Conservation (phyloP, 2,888 invertebrate genomes). For the Hyles lineata region DNA sequence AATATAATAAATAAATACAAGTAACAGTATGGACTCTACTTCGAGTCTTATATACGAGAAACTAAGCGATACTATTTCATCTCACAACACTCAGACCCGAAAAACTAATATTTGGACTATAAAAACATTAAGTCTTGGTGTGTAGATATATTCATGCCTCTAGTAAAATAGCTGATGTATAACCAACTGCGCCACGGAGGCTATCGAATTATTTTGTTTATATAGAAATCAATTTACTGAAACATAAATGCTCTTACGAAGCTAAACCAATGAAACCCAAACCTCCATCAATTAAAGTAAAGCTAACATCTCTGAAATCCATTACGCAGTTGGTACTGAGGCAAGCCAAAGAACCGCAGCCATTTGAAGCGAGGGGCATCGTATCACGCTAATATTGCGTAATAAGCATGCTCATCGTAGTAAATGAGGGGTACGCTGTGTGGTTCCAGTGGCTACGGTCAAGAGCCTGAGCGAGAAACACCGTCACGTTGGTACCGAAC, state of each 20-base stretch:
- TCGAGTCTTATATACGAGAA: too few species aligned
- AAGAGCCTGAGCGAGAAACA: constrained; percentile 5
- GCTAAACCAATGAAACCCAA: not conserved
- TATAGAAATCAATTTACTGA: not conserved
- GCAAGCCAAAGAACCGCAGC: constrained; percentile 68
- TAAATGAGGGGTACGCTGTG: constrained; percentile 42
- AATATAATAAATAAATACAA: too few species aligned
- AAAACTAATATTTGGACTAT: too few species aligned
- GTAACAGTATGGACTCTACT: too few species aligned
- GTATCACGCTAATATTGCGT: constrained; percentile 56
- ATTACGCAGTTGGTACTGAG: constrained; percentile 61
- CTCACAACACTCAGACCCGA: too few species aligned
- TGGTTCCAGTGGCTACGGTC: constrained; percentile 24
- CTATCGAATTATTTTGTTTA: not conserved
- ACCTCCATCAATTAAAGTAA: not conserved
- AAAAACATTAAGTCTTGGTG: too few species aligned
- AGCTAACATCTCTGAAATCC: constrained; percentile 19
- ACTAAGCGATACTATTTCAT: too few species aligned
- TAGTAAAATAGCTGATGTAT: too few species aligned
- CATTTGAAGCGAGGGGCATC: constrained; percentile 51
- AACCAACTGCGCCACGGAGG: too few species aligned
- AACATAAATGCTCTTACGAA: too few species aligned
- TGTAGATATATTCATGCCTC: too few species aligned
- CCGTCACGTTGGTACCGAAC: constrained; percentile 3
- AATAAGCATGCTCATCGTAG: constrained; percentile 58